These are phyloP conservation scores for Tholera decimalis DNA, from an alignment of 2,888 invertebrate genomes.

Conservation along the genomic window DNA sequence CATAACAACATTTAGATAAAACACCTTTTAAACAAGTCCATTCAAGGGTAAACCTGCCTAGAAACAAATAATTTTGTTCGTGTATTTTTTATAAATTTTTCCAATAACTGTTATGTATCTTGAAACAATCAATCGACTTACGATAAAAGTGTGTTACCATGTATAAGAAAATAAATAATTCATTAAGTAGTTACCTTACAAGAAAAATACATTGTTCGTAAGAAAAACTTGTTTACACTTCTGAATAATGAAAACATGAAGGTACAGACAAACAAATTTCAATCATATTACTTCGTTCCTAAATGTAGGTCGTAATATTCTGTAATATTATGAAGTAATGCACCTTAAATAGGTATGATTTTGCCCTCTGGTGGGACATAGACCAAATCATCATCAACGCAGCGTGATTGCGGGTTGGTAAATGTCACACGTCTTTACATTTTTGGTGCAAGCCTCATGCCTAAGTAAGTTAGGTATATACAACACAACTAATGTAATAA, in stretches of 20 bases:
- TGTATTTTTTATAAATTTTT: background rate
- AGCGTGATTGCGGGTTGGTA: no score
- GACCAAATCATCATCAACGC: no score
- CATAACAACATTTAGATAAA: no score
- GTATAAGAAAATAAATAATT: slow-evolving; percentile 29
- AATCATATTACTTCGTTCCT: slow-evolving; percentile 24
- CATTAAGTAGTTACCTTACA: slow-evolving; percentile 4
- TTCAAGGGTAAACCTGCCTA: background rate
- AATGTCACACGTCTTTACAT: no score
- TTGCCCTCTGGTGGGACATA: no score
- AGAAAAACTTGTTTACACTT: slow-evolving; percentile 24
- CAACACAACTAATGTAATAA: no score
- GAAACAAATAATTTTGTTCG: background rate
- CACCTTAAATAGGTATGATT: no score
- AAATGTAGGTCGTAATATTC: background rate
- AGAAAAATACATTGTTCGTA: slow-evolving; percentile 7
- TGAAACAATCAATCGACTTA: background rate
- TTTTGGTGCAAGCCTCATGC: no score
- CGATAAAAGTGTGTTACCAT: slow-evolving; percentile 5
- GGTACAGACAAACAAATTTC: slow-evolving; percentile 39
- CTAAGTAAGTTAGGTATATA: no score
- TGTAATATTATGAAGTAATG: no score
- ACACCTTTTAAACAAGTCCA: no score
- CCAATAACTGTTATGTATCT: background rate
- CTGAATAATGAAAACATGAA: slow-evolving; percentile 30